A percentile compares a stretch with the other conserved stretches of the same genome.
Conservation (phyloP, 2,113 vertebrate species). For the Myiopsitta monachus region DNA sequence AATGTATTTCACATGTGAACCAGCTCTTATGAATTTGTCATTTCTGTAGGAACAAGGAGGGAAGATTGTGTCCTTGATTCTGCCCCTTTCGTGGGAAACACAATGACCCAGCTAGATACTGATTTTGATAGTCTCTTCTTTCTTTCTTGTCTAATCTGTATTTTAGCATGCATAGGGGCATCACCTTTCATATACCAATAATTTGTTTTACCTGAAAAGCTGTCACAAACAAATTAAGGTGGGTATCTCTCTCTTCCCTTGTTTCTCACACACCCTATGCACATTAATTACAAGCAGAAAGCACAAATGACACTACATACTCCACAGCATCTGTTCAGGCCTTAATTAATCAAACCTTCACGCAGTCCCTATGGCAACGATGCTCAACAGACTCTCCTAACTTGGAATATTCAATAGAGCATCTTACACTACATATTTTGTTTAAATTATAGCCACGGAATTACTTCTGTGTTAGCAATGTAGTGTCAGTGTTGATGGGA, state of each 20-base stretch:
- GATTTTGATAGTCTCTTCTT: neutral
- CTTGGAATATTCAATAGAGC: slow-evolving; percentile 42
- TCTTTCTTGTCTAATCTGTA: neutral
- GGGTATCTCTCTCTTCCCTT: neutral
- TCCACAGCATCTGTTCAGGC: slow-evolving; percentile 69
- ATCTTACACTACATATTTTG: slow-evolving; percentile 52
- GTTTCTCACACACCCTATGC: neutral
- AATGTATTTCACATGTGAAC: neutral
- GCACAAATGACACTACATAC: slow-evolving; percentile 45
- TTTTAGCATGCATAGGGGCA: neutral
- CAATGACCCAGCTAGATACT: neutral
- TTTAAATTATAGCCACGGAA: slow-evolving; percentile 43
- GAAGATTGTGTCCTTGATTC: neutral
- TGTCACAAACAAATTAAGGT: neutral
- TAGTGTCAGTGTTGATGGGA: neutral
- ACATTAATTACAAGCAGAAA: slow-evolving; percentile 67
- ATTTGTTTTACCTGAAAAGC: slow-evolving; percentile 23
- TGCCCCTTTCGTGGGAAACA: neutral
- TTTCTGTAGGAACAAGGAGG: neutral
- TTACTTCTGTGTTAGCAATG: slow-evolving; percentile 13
- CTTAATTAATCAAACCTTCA: slow-evolving; percentile 75
- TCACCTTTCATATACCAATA: neutral
- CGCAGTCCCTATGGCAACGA: slow-evolving; percentile 61
- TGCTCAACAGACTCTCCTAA: slow-evolving; percentile 53
- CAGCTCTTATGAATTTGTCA: neutral